Conservation (phyloP, 2,113 vertebrate genomes). For the Burhinus oedicnemus region DNA sequence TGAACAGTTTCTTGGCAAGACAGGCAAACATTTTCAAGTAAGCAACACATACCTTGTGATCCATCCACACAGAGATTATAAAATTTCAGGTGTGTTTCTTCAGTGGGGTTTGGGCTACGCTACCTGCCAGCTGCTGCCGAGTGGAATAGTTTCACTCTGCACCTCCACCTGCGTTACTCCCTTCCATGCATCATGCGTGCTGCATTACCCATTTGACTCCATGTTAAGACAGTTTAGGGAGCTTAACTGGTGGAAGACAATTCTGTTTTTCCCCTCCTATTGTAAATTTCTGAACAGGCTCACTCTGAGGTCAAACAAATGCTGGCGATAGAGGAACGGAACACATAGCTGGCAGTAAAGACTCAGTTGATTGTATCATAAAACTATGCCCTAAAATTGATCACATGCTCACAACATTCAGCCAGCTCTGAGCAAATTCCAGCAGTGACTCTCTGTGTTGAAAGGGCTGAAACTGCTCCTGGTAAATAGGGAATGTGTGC, state of each 20-base stretch:
- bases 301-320: background rate
- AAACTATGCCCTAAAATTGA: conserved; percentile 5
- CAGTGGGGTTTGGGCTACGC: background rate
- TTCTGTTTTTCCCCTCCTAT: background rate
- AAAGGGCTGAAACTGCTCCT: background rate
- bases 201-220: background rate
- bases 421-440: background rate
- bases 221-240: background rate
- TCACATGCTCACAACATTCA: background rate
- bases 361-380: background rate
- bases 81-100: background rate
- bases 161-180: background rate
- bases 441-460: background rate
- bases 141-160: background rate
- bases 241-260: background rate
- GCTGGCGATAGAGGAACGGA: background rate
- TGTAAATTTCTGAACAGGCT: background rate
- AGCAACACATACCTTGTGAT: background rate
- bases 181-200: background rate
- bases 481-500: background rate
- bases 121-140: background rate
- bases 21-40: background rate
- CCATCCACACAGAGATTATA: background rate
- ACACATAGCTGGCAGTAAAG: background rate
- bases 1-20: background rate